phyloP scores from a whole-genome alignment of 1,140 invertebrate species.

The Grapholita molesta region DNA sequence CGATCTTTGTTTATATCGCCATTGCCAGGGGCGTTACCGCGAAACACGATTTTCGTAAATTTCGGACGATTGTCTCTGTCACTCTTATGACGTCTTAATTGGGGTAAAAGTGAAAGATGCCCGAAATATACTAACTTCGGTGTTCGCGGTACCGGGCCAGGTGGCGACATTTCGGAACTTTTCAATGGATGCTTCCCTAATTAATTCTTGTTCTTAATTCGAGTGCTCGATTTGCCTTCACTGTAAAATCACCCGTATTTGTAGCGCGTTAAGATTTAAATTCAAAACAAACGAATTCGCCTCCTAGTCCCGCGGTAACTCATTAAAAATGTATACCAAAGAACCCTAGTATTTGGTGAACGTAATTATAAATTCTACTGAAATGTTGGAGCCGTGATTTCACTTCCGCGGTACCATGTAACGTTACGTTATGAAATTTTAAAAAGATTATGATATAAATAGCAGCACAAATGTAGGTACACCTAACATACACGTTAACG shows the following conservation, averaged over 20 bases:
- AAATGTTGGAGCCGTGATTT: slow-evolving; percentile 14
- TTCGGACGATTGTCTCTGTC: too few species aligned
- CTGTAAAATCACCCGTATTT: background rate
- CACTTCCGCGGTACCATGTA: background rate
- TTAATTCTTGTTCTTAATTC: slow-evolving; percentile 49
- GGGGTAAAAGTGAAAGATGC: too few species aligned
- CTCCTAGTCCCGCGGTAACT: slow-evolving; percentile 27
- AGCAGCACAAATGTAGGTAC: background rate
- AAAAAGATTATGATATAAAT: slow-evolving; percentile 11
- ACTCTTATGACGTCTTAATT: too few species aligned
- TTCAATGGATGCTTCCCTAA: slow-evolving; percentile 42
- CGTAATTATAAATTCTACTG: slow-evolving; percentile 36
- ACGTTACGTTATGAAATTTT: slow-evolving; percentile 6
- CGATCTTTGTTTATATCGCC: slow-evolving; percentile 37
- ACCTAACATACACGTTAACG: too few species aligned
- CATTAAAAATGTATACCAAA: slow-evolving; percentile 40
- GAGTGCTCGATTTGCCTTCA: slow-evolving; percentile 29
- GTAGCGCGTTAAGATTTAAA: background rate
- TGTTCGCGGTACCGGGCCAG: too few species aligned
- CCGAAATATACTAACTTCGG: too few species aligned
- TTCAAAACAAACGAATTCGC: background rate
- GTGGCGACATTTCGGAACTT: slow-evolving; percentile 49
- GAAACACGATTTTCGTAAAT: too few species aligned
- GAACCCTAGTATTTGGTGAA: slow-evolving; percentile 31
- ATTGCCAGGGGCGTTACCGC: too few species aligned